phyloP scores from a whole-genome alignment of 2,113 vertebrate genomes.

The Colaptes auratus region DNA sequence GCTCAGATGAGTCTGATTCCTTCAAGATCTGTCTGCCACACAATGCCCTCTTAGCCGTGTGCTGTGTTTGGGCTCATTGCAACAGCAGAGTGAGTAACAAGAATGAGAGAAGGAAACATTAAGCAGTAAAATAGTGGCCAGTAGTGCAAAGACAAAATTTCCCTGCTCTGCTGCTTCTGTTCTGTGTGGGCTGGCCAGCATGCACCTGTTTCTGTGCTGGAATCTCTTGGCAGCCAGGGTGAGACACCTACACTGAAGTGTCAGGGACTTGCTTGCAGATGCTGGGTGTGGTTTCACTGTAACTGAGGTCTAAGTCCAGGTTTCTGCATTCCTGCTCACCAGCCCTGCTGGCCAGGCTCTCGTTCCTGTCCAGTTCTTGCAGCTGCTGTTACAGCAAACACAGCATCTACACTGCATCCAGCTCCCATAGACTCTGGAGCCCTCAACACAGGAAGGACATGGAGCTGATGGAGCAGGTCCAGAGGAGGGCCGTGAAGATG shows the following conservation, averaged over 20 bases:
- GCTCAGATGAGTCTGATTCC: not conserved
- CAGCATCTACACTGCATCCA: not conserved
- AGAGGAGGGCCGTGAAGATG: no score
- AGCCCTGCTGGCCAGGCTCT: rapidly evolving
- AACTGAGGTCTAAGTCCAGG: not conserved
- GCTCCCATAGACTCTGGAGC: no score
- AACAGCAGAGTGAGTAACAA: not conserved
- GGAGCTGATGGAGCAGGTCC: no score
- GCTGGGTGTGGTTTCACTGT: not conserved
- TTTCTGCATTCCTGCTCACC: not conserved
- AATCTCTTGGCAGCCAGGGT: rapidly evolving
- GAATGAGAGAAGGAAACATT: not conserved
- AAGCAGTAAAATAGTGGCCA: not conserved
- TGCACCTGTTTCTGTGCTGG: not conserved
- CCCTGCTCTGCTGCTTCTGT: not conserved
- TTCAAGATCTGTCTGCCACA: not conserved
- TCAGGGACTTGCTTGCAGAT: not conserved
- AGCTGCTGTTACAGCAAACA: not conserved
- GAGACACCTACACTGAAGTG: not conserved
- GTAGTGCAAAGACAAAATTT: not conserved
- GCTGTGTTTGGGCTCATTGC: rapidly evolving
- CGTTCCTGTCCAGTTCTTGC: not conserved
- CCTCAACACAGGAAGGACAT: no score
- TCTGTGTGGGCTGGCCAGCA: not conserved
- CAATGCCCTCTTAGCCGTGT: not conserved